phyloP scores from a whole-genome alignment of 2,797 vertebrate genomes.

The Clarias fuscus region DNA sequence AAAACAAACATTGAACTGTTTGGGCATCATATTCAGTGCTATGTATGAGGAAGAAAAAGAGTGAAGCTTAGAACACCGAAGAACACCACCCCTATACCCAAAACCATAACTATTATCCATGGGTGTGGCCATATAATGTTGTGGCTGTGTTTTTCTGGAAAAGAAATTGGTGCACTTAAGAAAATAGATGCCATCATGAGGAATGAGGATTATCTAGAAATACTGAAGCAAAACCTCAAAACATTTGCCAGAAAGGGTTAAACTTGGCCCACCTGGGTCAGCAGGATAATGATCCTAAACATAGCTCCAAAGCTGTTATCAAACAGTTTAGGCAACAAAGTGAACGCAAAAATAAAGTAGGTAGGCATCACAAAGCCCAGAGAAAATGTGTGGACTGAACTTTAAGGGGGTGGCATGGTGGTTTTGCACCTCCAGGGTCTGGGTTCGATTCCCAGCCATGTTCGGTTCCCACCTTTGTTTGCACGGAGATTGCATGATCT shows the following conservation, averaged over 20 bases:
- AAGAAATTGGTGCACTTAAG: background rate
- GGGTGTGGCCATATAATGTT: background rate
- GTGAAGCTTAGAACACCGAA: background rate
- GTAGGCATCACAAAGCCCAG: background rate
- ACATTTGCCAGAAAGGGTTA: background rate
- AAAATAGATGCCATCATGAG: background rate
- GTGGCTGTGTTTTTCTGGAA: background rate
- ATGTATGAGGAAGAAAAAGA: background rate
- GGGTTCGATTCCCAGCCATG: too few relatives aligned
- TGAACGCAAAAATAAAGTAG: background rate
- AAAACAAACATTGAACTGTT: background rate
- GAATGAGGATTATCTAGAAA: background rate
- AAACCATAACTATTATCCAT: background rate
- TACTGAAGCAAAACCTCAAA: background rate
- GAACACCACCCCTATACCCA: background rate
- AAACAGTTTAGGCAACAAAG: background rate
- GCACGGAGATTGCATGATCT: too few relatives aligned
- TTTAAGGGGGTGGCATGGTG: too few relatives aligned
- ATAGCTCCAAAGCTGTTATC: background rate
- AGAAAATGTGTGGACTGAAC: background rate
- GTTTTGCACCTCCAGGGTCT: too few relatives aligned
- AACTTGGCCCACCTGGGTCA: background rate
- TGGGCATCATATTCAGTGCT: background rate
- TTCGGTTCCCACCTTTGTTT: too few relatives aligned
- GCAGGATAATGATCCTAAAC: background rate